Evolutionary conservation across 2,113 vertebrate genomes (phyloP).

Genomic region (Centrocercus urophasianus): DNA sequence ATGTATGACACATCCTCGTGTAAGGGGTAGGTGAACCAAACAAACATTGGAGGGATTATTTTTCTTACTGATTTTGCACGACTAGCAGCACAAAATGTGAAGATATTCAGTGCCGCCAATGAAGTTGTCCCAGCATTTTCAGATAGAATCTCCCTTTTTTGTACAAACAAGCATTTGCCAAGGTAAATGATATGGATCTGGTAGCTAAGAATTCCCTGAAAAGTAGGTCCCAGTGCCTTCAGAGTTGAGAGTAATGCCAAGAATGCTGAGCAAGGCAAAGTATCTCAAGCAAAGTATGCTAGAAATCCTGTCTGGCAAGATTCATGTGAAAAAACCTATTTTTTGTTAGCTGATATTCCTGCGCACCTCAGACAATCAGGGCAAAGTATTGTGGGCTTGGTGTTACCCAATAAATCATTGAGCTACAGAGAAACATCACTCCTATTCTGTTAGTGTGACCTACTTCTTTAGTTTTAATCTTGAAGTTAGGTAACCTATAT

Average conservation of each 20-base stretch:
- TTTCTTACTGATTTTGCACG: neutral
- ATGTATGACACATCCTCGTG: neutral
- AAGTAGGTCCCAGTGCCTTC: neutral
- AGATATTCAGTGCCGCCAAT: neutral
- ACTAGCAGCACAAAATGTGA: neutral
- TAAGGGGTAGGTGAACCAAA: neutral
- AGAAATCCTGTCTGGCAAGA: neutral
- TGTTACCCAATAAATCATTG: neutral
- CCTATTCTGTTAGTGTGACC: neutral
- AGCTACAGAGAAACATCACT: neutral
- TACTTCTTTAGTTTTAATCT: neutral
- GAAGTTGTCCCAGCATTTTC: neutral
- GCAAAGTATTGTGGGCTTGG: neutral
- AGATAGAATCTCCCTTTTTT: neutral
- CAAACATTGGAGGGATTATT: neutral
- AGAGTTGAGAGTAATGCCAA: neutral
- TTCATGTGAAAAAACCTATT: neutral
- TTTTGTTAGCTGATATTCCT: neutral
- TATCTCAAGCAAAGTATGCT: neutral
- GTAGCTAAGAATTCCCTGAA: neutral
- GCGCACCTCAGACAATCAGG: neutral
- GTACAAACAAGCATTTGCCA: neutral
- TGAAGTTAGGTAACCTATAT: neutral
- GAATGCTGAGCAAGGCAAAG: neutral
- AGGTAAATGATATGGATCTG: neutral